Evolutionary conservation across 2,888 invertebrate species (phyloP).

Genomic region (Apotomis betuletana): DNA sequence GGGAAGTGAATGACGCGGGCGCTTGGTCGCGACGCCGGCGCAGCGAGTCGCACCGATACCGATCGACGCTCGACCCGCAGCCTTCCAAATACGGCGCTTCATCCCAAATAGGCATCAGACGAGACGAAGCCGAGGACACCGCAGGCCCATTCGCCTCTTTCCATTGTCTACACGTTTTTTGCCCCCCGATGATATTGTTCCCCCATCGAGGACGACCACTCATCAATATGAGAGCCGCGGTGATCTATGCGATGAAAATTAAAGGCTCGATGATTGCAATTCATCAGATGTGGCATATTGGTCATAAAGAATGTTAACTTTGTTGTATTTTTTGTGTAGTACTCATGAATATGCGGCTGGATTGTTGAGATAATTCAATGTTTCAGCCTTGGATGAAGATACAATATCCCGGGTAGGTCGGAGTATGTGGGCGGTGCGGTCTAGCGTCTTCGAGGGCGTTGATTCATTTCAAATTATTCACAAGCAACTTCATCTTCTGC

Average conservation of each 20-base stretch:
- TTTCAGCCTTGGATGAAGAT: slow-evolving; percentile 38
- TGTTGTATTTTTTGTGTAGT: neutral
- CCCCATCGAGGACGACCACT: slow-evolving; percentile 59
- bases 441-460: slow-evolving; percentile 46
- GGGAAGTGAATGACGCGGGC: slow-evolving; percentile 62
- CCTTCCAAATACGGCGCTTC: slow-evolving; percentile 78
- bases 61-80: slow-evolving; percentile 77
- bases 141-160: slow-evolving; percentile 63
- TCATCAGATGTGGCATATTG: slow-evolving; percentile 34
- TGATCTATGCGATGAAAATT: slow-evolving; percentile 36
- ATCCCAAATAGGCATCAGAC: slow-evolving; percentile 78
- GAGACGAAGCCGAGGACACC: slow-evolving; percentile 69
- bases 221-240: slow-evolving; percentile 41
- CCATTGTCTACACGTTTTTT: slow-evolving; percentile 76
- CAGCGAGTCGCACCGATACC: slow-evolving; percentile 65
- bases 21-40: slow-evolving; percentile 52
- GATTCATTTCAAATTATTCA: slow-evolving; percentile 69
- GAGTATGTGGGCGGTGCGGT: slow-evolving; percentile 39
- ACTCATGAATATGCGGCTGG: neutral
- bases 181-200: slow-evolving; percentile 53
- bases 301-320: slow-evolving; percentile 9
- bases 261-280: slow-evolving; percentile 30
- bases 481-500: slow-evolving; percentile 67
- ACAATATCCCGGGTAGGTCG: slow-evolving; percentile 42
- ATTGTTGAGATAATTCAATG: slow-evolving; percentile 17